Conservation (phyloP, 92 coral and sea anemone genomes). For the Epizoanthus stellaris region DNA sequence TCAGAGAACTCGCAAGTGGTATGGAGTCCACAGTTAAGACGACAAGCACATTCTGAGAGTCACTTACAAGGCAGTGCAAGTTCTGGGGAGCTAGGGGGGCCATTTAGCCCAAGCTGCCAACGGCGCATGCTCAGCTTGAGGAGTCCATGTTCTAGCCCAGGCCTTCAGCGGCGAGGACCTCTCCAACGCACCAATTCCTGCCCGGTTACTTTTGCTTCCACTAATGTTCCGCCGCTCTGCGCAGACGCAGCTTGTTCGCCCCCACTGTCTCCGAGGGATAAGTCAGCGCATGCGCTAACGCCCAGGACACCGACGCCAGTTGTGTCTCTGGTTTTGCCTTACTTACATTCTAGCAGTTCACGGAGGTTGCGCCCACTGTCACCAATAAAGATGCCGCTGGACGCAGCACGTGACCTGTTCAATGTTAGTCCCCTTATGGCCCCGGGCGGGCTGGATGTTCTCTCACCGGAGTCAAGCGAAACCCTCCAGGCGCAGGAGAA, state of each 20-base stretch:
- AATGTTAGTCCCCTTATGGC: neutral
- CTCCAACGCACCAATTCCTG: neutral
- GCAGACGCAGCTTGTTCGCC: neutral
- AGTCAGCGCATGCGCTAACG: neutral
- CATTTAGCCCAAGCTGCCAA: neutral
- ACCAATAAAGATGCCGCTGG: constrained; percentile 34
- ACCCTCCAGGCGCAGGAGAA: neutral
- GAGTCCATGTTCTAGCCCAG: neutral
- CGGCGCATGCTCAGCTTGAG: neutral
- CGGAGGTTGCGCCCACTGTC: constrained; percentile 30
- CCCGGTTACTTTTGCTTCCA: neutral
- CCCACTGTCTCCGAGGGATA: neutral
- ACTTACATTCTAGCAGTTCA: neutral
- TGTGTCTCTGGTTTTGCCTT: constrained; percentile 1
- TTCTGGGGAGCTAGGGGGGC: neutral
- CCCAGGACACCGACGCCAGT: constrained; percentile 35
- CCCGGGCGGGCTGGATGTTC: neutral
- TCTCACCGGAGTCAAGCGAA: neutral
- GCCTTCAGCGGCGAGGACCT: neutral
- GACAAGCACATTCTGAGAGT: neutral
- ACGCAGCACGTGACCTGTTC: constrained; percentile 1
- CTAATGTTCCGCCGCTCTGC: neutral
- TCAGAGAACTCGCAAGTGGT: neutral
- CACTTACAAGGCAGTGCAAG: neutral
- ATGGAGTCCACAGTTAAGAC: neutral